Percentiles rank a stretch among this genome's conserved stretches.
Conservation (phyloP, 2,888 invertebrate species). For the Dryobotodes eremita region DNA sequence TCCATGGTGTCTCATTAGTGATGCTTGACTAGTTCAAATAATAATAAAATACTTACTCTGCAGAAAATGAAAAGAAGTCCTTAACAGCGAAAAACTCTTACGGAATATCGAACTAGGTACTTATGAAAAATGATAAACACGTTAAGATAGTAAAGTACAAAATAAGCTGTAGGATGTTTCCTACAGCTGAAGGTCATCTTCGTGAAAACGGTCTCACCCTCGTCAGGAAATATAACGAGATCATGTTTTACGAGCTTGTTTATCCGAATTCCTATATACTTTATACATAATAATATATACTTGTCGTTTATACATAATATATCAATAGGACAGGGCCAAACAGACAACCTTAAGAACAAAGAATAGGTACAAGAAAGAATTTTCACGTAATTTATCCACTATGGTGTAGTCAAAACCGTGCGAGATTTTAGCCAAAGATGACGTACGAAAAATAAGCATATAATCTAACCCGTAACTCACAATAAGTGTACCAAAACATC, state of each 20-base stretch:
- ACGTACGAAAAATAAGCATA: conserved; percentile 41
- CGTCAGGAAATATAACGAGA: conserved; percentile 78
- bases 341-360: background rate
- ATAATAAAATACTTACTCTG: background rate
- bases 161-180: too few relatives aligned
- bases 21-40: background rate
- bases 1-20: too few relatives aligned
- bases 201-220: conserved; percentile 74
- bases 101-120: background rate
- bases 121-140: conserved; percentile 33
- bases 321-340: conserved; percentile 49
- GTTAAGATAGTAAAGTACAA: conserved; percentile 34
- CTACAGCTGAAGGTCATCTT: conserved; percentile 69
- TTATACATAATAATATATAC: conserved; percentile 29
- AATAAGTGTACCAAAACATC: conserved; percentile 63
- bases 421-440: conserved; percentile 19
- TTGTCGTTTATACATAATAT: conserved; percentile 50
- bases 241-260: conserved; percentile 80
- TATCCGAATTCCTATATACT: conserved; percentile 72
- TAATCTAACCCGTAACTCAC: conserved; percentile 58
- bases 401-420: background rate
- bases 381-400: background rate
- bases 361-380: background rate
- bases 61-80: background rate
- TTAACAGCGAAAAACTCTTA: background rate